A percentile compares a stretch with the other conserved stretches of the same genome.
phyloP scores from a whole-genome alignment of 2,888 invertebrate species.

The Spodoptera picta region DNA sequence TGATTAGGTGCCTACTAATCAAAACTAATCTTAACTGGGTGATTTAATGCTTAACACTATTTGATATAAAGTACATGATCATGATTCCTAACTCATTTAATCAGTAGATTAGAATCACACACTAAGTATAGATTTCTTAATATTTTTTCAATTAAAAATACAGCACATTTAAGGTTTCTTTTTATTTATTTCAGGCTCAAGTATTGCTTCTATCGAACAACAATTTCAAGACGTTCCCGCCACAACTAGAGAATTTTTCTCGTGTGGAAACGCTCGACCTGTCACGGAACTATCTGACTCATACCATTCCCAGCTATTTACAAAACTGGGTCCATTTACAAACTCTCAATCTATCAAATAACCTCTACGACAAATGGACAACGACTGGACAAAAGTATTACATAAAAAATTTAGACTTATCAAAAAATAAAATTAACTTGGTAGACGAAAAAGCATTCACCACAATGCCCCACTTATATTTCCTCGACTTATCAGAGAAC shows the following conservation, averaged over 20 bases:
- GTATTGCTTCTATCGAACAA: slow-evolving; percentile 91
- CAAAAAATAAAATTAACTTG: slow-evolving; percentile 90
- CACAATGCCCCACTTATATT: slow-evolving; percentile 85
- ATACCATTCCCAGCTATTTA: slow-evolving; percentile 80
- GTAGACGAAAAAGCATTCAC: slow-evolving; percentile 90
- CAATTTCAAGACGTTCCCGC: slow-evolving; percentile 87
- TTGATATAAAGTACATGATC: too few relatives aligned
- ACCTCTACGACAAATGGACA: slow-evolving; percentile 82
- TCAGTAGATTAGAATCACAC: too few relatives aligned
- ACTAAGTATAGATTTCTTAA: too few relatives aligned
- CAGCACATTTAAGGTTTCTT: neutral
- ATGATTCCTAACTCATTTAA: too few relatives aligned
- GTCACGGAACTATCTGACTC: slow-evolving; percentile 85
- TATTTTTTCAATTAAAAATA: neutral
- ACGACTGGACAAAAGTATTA: slow-evolving; percentile 66
- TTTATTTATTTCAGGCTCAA: slow-evolving; percentile 86
- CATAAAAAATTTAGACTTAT: slow-evolving; percentile 90
- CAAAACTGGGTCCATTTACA: slow-evolving; percentile 84
- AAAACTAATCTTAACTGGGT: too few relatives aligned
- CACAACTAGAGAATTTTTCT: slow-evolving; percentile 80
- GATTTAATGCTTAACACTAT: too few relatives aligned
- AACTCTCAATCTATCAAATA: slow-evolving; percentile 89
- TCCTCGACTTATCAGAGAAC: slow-evolving; percentile 91
- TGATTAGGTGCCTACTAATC: too few relatives aligned
- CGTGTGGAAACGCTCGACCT: slow-evolving; percentile 84